These are phyloP conservation scores for Laticauda laticaudata DNA, from an alignment of 2,113 vertebrate genomes.

Conservation along the genomic window DNA sequence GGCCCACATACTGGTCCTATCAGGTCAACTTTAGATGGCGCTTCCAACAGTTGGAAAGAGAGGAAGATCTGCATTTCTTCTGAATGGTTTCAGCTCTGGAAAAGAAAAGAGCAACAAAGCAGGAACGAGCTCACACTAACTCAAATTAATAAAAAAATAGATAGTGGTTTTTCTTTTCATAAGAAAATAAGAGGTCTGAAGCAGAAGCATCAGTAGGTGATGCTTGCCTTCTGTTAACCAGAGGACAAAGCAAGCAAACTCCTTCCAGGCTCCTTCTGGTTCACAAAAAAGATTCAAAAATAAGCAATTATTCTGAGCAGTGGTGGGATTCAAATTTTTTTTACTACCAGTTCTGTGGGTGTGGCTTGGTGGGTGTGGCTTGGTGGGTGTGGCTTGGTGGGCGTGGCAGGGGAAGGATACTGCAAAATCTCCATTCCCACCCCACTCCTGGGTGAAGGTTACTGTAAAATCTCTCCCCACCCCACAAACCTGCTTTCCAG, in stretches of 20 bases:
- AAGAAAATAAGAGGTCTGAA: not conserved
- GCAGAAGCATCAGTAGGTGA: not conserved
- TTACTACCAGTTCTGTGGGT: too few relatives aligned
- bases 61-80: not conserved
- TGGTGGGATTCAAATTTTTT: too few relatives aligned
- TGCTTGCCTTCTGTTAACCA: not conserved
- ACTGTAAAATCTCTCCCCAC: too few relatives aligned
- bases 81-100: not conserved
- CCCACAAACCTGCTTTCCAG: too few relatives aligned
- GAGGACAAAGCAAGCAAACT: not conserved
- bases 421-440: too few relatives aligned
- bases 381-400: too few relatives aligned
- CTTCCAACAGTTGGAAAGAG: not conserved
- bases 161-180: not conserved
- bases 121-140: not conserved
- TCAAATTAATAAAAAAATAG: not conserved
- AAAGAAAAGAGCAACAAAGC: not conserved
- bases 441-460: too few relatives aligned
- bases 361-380: too few relatives aligned
- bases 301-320: not conserved
- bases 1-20: not conserved
- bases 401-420: too few relatives aligned
- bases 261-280: not conserved
- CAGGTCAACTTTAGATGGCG: not conserved
- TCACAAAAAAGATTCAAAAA: not conserved